These are phyloP conservation scores for Serripes groenlandicus DNA, from an alignment of 2,888 invertebrate genomes.

Conservation along the genomic window DNA sequence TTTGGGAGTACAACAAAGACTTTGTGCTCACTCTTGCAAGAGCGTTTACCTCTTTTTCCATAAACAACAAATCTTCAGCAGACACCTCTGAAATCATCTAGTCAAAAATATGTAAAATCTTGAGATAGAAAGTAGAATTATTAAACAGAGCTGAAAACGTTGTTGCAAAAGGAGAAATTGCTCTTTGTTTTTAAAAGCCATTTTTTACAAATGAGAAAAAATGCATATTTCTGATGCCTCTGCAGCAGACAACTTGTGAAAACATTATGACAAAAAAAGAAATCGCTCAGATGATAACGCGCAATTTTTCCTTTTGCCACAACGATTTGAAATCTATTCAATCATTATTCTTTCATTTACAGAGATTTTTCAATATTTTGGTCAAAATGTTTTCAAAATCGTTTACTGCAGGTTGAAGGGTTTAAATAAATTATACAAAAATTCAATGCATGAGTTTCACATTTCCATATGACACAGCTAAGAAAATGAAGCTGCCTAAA, in stretches of 20 bases:
- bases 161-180: background rate
- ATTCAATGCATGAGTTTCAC: background rate
- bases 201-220: background rate
- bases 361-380: no score
- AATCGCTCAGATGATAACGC: background rate
- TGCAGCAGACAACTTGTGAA: background rate
- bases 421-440: background rate
- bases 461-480: background rate
- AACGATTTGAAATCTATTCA: no score
- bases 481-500: background rate
- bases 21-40: background rate
- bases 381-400: no score
- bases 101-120: background rate
- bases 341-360: no score
- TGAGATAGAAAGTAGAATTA: background rate
- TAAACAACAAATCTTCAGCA: background rate
- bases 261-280: background rate
- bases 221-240: background rate
- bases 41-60: background rate
- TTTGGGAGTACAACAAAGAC: background rate
- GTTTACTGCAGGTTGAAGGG: no score
- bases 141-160: background rate
- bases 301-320: background rate
- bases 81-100: background rate
- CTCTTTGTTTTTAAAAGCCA: background rate